A percentile compares a stretch with the other conserved stretches of the same genome.
These are phyloP conservation scores for Ctenomys sociabilis DNA, from an alignment of 2,113 vertebrate genomes.

Conservation along the genomic window DNA sequence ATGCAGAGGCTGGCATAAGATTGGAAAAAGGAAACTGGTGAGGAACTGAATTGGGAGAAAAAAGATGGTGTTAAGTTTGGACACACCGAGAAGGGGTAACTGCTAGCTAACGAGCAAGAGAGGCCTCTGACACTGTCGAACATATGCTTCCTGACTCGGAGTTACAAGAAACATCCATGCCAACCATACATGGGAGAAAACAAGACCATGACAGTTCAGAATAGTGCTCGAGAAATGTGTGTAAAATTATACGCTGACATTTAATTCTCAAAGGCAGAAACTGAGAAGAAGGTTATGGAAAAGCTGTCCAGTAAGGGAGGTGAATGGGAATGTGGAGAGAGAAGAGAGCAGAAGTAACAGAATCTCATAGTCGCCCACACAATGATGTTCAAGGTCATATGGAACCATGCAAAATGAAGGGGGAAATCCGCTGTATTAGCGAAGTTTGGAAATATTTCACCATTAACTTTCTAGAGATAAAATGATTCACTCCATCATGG, in stretches of 20 bases:
- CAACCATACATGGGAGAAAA: neutral
- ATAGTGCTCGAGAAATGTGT: neutral
- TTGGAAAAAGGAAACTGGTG: neutral
- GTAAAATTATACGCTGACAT: neutral
- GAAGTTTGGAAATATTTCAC: neutral
- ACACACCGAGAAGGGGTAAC: neutral
- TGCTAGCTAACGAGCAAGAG: neutral
- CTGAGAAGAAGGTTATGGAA: neutral
- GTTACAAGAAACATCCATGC: neutral
- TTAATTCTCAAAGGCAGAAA: neutral
- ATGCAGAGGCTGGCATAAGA: accelerated
- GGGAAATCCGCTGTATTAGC: neutral
- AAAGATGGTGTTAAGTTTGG: neutral
- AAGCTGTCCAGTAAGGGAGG: accelerated
- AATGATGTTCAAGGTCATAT: neutral
- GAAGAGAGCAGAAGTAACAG: neutral
- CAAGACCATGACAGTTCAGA: neutral
- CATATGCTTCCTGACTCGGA: neutral
- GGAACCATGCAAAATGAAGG: neutral
- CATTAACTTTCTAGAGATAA: neutral
- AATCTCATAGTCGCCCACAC: neutral
- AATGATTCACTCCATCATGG: neutral
- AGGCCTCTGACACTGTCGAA: accelerated
- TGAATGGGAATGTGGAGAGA: neutral
- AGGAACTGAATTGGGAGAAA: neutral